A percentile compares a stretch with the other conserved stretches of the same genome.
Evolutionary conservation across 2,888 invertebrate genomes (phyloP).

Genomic region (Poecilus cupreus): DNA sequence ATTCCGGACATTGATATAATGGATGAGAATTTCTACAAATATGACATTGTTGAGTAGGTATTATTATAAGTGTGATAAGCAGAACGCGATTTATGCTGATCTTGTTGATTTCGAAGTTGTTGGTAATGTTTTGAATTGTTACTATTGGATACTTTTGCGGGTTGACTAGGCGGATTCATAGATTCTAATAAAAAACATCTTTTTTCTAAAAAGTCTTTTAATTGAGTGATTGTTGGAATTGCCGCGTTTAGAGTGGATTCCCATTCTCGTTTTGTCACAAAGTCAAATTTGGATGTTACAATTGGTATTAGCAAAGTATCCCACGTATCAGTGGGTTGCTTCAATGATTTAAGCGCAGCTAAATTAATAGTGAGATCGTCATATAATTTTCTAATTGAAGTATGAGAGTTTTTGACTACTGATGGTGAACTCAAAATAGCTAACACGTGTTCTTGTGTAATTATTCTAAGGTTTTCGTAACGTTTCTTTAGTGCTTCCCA

Average conservation of each 20-base stretch:
- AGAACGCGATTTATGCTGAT: too few relatives aligned
- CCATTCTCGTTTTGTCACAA: not conserved
- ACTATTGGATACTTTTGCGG: not conserved
- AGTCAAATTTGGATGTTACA: not conserved
- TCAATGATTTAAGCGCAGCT: not conserved
- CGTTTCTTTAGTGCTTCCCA: too few relatives aligned
- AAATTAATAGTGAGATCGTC: not conserved
- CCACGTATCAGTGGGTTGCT: not conserved
- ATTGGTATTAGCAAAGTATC: not conserved
- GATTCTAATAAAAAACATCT: not conserved
- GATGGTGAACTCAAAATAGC: not conserved
- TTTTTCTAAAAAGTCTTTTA: not conserved
- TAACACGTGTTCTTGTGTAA: not conserved
- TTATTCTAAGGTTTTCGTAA: not conserved
- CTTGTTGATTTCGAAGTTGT: too few relatives aligned
- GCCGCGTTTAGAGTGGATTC: not conserved
- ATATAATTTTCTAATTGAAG: not conserved
- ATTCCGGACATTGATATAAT: not conserved
- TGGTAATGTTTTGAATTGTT: too few relatives aligned
- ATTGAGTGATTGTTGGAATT: not conserved
- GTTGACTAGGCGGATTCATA: not conserved
- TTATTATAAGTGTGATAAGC: not conserved
- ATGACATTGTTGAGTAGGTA: not conserved
- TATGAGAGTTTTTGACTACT: not conserved
- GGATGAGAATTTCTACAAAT: not conserved